Evolutionary conservation across 2,113 vertebrate genomes (phyloP).

Genomic region (Thermophis baileyi): DNA sequence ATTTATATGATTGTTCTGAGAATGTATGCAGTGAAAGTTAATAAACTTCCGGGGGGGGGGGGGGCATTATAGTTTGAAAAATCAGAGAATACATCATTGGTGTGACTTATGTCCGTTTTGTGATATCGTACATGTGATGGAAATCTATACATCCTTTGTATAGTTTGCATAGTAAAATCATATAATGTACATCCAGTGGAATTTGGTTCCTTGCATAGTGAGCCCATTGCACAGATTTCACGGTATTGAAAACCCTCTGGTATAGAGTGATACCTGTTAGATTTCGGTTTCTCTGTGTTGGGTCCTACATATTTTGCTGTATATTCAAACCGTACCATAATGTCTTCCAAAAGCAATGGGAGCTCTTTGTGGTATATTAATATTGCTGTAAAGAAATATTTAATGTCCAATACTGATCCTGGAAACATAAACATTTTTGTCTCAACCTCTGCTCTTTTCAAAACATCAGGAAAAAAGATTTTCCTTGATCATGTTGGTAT

Average conservation of each 20-base stretch:
- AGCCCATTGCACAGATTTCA: background rate
- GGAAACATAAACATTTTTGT: background rate
- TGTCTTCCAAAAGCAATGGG: background rate
- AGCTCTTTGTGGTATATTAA: background rate
- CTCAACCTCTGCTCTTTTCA: background rate
- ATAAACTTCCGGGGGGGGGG: background rate
- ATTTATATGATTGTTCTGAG: too few species aligned
- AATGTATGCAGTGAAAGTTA: background rate
- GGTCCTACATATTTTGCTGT: background rate
- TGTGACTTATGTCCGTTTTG: background rate
- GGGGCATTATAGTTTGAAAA: background rate
- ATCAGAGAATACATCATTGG: background rate
- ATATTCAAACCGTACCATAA: background rate
- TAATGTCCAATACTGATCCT: background rate
- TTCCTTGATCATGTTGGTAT: background rate
- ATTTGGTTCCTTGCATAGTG: background rate
- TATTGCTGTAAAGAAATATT: background rate
- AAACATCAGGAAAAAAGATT: background rate
- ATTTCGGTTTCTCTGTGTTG: background rate
- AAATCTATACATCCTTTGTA: background rate
- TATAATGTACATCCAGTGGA: background rate
- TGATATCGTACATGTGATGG: background rate
- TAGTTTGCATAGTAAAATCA: background rate
- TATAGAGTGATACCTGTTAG: background rate
- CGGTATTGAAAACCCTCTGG: background rate